These are phyloP conservation scores for Urosaurus nigricauda DNA, from an alignment of 2,797 vertebrate species.

Conservation along the genomic window DNA sequence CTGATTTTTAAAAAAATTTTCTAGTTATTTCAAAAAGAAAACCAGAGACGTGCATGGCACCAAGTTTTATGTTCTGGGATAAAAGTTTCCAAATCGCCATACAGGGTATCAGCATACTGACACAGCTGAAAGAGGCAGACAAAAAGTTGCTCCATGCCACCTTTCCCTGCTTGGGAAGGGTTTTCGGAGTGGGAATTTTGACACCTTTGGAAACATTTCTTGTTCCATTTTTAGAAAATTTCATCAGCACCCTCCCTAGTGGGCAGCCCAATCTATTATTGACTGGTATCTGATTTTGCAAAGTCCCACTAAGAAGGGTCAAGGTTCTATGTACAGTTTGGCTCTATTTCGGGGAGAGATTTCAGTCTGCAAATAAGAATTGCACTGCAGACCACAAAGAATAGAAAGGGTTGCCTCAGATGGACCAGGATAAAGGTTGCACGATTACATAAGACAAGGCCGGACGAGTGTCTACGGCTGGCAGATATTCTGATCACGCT, in stretches of 20 bases:
- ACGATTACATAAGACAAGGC: not conserved
- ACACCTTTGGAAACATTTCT: not conserved
- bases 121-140: not conserved
- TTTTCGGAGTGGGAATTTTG: not conserved
- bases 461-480: slow-evolving; percentile 15
- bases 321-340: not conserved
- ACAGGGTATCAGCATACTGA: not conserved
- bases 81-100: not conserved
- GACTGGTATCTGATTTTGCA: not conserved
- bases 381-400: not conserved
- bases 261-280: not conserved
- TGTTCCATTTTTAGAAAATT: not conserved
- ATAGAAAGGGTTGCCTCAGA: not conserved
- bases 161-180: not conserved
- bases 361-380: slow-evolving; percentile 22
- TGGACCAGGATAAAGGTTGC: not conserved
- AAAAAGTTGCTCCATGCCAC: too few relatives aligned
- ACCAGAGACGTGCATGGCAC: not conserved
- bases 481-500: slow-evolving; percentile 20
- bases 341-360: not conserved
- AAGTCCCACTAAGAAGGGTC: not conserved
- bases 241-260: not conserved
- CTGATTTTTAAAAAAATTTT: too few relatives aligned
- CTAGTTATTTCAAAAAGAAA: too few relatives aligned
- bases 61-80: not conserved